A percentile compares a stretch with the other conserved stretches of the same genome.
phyloP scores from a whole-genome alignment of 2,888 invertebrate genomes.

The Philhelius pedissequus region DNA sequence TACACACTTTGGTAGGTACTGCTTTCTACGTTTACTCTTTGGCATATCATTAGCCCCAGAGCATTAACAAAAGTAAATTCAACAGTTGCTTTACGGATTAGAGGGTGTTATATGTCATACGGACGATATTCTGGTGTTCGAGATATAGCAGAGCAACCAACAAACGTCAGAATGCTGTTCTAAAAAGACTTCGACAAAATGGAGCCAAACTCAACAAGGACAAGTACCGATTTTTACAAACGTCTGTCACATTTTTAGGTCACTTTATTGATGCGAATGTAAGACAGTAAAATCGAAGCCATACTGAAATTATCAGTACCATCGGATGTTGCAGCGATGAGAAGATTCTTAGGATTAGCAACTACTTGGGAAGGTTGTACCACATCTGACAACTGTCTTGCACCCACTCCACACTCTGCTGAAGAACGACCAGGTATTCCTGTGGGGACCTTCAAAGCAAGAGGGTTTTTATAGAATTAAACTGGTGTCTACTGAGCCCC shows the following conservation, averaged over 20 bases:
- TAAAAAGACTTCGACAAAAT: conserved; percentile 7
- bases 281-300: too few relatives aligned
- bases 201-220: conserved; percentile 31
- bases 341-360: conserved; percentile 19
- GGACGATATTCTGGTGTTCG: too few relatives aligned
- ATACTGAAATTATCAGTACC: too few relatives aligned
- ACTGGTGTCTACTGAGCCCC: not conserved
- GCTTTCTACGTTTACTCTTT: conserved; percentile 35
- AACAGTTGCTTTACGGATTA: conserved; percentile 13
- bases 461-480: not conserved
- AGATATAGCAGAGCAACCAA: too few relatives aligned
- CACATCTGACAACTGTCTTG: conserved; percentile 8
- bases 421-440: not conserved
- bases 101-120: too few relatives aligned
- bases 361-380: conserved; percentile 4
- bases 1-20: conserved; percentile 47
- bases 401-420: conserved; percentile 5
- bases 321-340: not conserved
- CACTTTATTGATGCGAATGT: conserved; percentile 20
- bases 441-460: not conserved
- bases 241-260: conserved; percentile 21
- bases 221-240: conserved; percentile 30
- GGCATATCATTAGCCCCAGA: conserved; percentile 40
- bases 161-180: conserved; percentile 30
- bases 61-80: conserved; percentile 29